Base-by-base conservation (phyloP, 1,140 invertebrate genomes). In the honey bee (Apis mellifera) region DNA sequence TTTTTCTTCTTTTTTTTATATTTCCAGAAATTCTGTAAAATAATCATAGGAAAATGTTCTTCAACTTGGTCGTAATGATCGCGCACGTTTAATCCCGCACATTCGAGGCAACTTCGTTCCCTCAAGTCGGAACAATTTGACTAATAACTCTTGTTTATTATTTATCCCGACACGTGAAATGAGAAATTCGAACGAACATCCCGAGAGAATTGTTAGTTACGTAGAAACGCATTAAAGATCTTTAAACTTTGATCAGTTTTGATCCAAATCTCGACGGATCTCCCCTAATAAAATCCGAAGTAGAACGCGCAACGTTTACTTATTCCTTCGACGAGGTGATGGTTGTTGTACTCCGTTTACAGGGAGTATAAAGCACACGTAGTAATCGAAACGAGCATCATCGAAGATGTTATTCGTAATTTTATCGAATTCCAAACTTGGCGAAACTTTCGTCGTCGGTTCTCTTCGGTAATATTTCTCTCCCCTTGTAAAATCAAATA, bases 121-220 rank as follows among this genome's bases (percentile, higher is more conserved):
- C 52, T 21, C 21, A 54, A 71, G 52, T 55, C 69, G 69, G 52
- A 71, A 71, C 69, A 71, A 71, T 71, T 55, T 69, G 11, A 50
- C 52, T 55, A 23, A 15, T 13, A 55, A 21, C 52, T 13, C 52
- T 21, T 17, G 17, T 7, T 71, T 52, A 55, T 71, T 26, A 71
- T 71, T 55, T 70, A 42, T 66, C 64, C 64, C 50, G 21, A 17
- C n/a, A 19, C 23, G n/a, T 8, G n/a, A 50, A 70, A 70, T 23
- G n/a, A 70, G n/a, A 70, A 50, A 52, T 70, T 64, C 23, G 32
- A 64, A 64, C 62, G 26, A 64, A 26, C 62, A 19, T 64, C 32
- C 9, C 62, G 42, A 17, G 48, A 21, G 21, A 23, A 17, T 19
- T 23, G n/a, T 71, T 32, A 71, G 55, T 71, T 55, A 55, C 17